A percentile compares a stretch with the other conserved stretches of the same genome.
Conservation (phyloP, 2,113 vertebrate species). For the Oceanodroma tethys region DNA sequence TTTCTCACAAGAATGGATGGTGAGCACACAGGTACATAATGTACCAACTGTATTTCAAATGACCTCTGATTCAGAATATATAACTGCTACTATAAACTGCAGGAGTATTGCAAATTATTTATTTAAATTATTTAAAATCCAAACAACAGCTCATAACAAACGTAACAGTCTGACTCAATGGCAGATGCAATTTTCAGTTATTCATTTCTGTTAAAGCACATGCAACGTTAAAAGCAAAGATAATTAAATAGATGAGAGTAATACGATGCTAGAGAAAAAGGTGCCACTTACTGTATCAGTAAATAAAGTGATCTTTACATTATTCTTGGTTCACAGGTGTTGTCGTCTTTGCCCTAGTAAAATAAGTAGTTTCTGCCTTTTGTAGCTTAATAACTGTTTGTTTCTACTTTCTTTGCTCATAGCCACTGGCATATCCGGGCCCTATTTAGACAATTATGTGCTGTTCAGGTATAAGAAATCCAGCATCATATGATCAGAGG, state of each 20-base stretch:
- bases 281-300: neutral
- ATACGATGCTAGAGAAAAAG: neutral
- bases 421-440: neutral
- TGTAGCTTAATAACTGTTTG: neutral
- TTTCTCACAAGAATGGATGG: neutral
- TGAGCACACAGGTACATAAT: neutral
- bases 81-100: neutral
- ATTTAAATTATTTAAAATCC: neutral
- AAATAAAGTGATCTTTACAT: neutral
- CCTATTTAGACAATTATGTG: neutral
- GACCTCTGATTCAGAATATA: neutral
- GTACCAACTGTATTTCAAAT: neutral
- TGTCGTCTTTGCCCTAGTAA: neutral
- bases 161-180: neutral
- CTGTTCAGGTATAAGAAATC: neutral
- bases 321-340: neutral
- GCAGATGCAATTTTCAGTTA: neutral
- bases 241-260: neutral
- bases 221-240: neutral
- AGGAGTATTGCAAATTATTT: neutral
- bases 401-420: neutral
- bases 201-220: neutral
- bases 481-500: neutral
- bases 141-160: neutral
- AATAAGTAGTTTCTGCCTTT: neutral